Evolutionary conservation across 30 jellyfish, hydroid and myxozoan species (phyloP), one percentile per base, ranked within the genome.

Genomic region (Rhopilema esculentum): DNA sequence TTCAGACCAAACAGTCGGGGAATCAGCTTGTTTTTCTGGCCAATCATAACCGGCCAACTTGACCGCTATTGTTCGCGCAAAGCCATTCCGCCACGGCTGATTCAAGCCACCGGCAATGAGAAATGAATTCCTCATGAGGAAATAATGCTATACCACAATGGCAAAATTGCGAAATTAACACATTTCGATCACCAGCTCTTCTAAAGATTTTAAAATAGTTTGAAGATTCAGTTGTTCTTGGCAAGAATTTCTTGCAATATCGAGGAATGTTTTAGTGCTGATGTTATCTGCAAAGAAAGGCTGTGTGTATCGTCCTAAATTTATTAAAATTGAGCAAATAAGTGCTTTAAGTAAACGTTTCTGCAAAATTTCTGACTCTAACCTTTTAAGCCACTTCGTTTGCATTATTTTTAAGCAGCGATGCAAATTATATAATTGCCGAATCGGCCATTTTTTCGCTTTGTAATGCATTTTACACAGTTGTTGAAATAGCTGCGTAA

Each of bases 21-120:
- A 84, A 84, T 84, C 93, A 63, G 33, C 93, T 1, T 29, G 16
- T 65, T 72, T 16, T 51, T 57, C 78, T 15, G 32, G 74, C 93
- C 93, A 84, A 84, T 84, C 82, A 76, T 20, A 52, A n/a, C 76
- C 32, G 63, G 87, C 69, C 65, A 52, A 28, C 74, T 23, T 52
- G 82, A 66, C 75, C 80, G 48, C 78, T 30, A 62, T 84, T 73
- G 93, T 84, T 82, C 29, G n/a, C 31, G 87, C 72, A 69, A 84
- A 84, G 74, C 93, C 93, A 84, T 72, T 84, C 93, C 87, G 87
- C 87, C 63, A 81, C 30, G 79, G 77, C 32, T 84, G 87, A 84
- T 73, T 72, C 74, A 40, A 84, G 69, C 93, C 77, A 70, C 92
- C 85, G 85, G 86, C 87, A 21, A 72, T 84, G 93, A 84, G 93